Evolutionary conservation across 2,888 invertebrate species (phyloP).

Genomic region (Leptothorax acervorum): DNA sequence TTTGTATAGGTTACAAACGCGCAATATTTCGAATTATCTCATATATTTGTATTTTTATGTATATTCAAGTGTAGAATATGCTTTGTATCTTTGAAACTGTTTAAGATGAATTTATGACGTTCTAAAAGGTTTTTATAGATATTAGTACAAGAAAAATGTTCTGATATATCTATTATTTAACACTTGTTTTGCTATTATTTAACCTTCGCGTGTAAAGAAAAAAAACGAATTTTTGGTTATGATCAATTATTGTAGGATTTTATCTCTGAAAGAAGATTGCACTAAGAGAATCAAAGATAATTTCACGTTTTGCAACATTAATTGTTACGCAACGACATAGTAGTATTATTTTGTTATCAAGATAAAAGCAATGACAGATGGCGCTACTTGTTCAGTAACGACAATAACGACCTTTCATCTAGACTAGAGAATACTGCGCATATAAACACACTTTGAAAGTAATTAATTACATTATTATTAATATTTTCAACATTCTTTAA

Average conservation of each 20-base stretch:
- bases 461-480: background rate
- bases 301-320: background rate
- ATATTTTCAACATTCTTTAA: constrained; percentile 2
- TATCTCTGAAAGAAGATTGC: background rate
- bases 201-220: background rate
- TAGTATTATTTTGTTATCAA: background rate
- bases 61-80: background rate
- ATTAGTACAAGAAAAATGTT: background rate
- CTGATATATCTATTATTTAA: no score
- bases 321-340: background rate
- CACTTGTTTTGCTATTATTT: background rate
- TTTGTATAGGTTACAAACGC: background rate
- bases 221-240: background rate
- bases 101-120: background rate
- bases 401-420: background rate
- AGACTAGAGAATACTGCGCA: background rate
- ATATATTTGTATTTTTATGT: background rate
- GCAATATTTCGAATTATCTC: background rate
- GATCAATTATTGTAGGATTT: background rate
- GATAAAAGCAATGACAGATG: constrained; percentile 14
- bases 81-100: background rate
- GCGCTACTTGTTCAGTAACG: constrained; percentile 7
- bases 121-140: background rate
- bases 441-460: background rate
- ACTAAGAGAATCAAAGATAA: background rate